Conservation (phyloP, 2,797 vertebrate species). For the Mionectes olivaceus region DNA sequence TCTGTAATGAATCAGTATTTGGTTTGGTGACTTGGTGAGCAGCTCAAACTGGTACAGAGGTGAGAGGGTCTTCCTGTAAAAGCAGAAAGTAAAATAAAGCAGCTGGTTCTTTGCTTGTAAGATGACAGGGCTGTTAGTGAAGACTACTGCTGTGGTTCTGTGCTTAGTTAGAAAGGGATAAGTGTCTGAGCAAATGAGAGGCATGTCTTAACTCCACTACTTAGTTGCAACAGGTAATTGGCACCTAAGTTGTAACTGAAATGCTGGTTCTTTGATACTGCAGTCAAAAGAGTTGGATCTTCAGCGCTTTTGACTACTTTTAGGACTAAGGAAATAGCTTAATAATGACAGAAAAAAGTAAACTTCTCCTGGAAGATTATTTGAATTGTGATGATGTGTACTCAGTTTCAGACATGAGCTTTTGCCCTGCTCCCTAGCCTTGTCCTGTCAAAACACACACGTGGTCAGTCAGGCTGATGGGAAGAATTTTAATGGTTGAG, state of each 20-base stretch:
- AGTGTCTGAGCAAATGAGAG: background rate
- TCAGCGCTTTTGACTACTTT: background rate
- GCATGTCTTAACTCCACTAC: background rate
- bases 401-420: background rate
- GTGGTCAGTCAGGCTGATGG: background rate
- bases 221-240: background rate
- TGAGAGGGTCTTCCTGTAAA: background rate
- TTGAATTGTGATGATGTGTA: background rate
- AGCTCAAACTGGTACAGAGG: background rate
- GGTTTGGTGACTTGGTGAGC: background rate
- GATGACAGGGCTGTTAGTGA: background rate
- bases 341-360: background rate
- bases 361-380: background rate
- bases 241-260: background rate
- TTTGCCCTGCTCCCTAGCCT: background rate
- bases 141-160: background rate
- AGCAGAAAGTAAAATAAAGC: background rate
- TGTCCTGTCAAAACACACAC: background rate
- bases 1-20: rapidly evolving
- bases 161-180: background rate
- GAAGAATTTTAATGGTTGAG: background rate
- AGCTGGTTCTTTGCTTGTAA: background rate
- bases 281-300: background rate
- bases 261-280: background rate
- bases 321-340: background rate